Conservation (phyloP, 2,113 vertebrate genomes). For the Leptosomus discolor region DNA sequence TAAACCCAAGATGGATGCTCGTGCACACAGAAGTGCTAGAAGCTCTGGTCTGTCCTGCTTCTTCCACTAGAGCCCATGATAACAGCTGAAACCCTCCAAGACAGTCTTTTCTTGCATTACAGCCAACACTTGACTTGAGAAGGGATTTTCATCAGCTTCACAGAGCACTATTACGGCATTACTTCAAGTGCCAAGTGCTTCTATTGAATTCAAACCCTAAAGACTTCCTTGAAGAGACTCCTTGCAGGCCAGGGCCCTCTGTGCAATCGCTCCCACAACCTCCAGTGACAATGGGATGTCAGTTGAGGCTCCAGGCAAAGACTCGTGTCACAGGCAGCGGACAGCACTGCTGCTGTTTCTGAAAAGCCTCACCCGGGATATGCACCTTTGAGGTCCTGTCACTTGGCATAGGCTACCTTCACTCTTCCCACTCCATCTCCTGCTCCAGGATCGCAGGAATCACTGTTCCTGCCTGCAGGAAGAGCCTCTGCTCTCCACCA, state of each 20-base stretch:
- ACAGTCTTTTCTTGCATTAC: background rate
- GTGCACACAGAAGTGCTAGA: background rate
- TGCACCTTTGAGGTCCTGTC: background rate
- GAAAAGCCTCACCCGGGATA: background rate
- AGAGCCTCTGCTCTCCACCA: background rate
- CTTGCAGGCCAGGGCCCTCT: background rate
- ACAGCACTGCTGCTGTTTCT: background rate
- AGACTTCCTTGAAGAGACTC: background rate
- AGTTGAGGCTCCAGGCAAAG: background rate
- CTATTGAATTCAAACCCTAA: background rate
- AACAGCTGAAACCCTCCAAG: background rate
- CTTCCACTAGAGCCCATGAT: background rate
- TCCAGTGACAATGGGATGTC: background rate
- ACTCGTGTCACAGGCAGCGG: background rate
- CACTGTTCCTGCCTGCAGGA: background rate
- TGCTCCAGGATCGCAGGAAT: background rate
- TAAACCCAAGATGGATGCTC: background rate
- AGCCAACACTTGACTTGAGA: background rate
- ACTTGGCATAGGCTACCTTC: background rate
- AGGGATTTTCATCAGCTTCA: background rate
- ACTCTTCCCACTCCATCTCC: background rate
- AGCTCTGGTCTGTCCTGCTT: background rate
- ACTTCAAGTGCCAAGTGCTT: background rate
- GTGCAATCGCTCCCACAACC: background rate
- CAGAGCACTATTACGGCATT: background rate